Percentiles rank a stretch among this genome's conserved stretches.
These are phyloP conservation scores for Gastrophryne carolinensis DNA, from an alignment of 2,797 vertebrate species.

Conservation along the genomic window DNA sequence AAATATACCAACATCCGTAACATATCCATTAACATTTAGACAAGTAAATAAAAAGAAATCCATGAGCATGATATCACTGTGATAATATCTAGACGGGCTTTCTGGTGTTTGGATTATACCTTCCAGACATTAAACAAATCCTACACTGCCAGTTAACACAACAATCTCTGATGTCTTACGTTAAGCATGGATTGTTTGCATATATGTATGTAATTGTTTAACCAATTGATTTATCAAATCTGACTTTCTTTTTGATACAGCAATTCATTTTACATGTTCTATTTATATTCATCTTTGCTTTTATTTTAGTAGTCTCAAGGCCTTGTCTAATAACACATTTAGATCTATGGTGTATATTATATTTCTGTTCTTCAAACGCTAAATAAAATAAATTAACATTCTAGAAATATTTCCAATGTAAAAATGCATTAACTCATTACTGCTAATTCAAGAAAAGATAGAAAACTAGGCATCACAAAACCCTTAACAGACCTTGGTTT, in stretches of 20 bases:
- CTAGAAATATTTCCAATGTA: no score
- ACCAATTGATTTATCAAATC: not conserved
- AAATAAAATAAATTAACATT: no score
- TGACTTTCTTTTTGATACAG: not conserved
- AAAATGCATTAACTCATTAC: no score
- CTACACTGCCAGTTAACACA: conserved; percentile 18
- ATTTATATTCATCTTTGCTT: no score
- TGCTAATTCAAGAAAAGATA: no score
- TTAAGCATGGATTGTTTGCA: conserved; percentile 6
- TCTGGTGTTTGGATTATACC: conserved; percentile 36
- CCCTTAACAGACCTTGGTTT: no score
- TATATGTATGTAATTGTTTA: not conserved
- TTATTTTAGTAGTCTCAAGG: no score
- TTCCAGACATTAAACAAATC: conserved; percentile 6
- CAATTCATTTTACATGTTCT: no score
- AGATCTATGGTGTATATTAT: no score
- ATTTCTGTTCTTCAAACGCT: no score
- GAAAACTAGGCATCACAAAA: no score
- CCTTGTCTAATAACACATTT: no score
- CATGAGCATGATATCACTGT: not conserved
- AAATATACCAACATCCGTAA: not conserved
- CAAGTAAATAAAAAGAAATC: not conserved
- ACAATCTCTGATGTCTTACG: not conserved
- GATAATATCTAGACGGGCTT: conserved; percentile 14
- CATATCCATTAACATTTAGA: not conserved